Conservation (phyloP, 2,888 invertebrate genomes). For the Polia nebulosa region DNA sequence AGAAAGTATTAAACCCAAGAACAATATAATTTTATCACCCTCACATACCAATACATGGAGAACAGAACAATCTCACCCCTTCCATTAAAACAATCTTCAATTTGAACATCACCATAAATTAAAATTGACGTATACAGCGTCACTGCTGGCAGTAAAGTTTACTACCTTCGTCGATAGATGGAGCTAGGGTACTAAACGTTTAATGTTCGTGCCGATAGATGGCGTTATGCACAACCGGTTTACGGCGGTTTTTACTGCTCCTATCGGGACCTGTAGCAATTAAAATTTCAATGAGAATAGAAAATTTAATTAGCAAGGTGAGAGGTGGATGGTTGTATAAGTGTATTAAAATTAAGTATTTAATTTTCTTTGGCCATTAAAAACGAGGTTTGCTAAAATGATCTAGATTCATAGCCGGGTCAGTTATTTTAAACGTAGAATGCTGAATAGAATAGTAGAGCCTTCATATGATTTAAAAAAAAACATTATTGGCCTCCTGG, state of each 20-base stretch:
- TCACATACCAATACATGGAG: conserved; percentile 28
- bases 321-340: conserved; percentile 19
- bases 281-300: conserved; percentile 69
- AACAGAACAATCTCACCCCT: conserved; percentile 37
- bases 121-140: conserved; percentile 42
- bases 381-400: not conserved
- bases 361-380: conserved; percentile 22
- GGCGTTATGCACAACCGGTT: conserved; percentile 63
- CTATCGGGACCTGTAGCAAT: conserved; percentile 63
- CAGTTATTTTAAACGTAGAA: not conserved
- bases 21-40: conserved; percentile 40
- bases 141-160: conserved; percentile 48
- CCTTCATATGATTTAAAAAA: too few species aligned
- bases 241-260: conserved; percentile 69
- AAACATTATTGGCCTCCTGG: too few species aligned
- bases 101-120: conserved; percentile 57
- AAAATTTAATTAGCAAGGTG: conserved; percentile 60
- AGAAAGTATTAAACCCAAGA: conserved; percentile 26
- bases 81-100: conserved; percentile 49
- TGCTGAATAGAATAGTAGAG: too few species aligned
- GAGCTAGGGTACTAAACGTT: conserved; percentile 56
- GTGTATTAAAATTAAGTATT: conserved; percentile 18
- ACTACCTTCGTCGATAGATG: conserved; percentile 45
- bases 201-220: conserved; percentile 58
- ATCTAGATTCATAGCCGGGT: not conserved